These are phyloP conservation scores for Akabosia matsudoensis DNA, from an alignment of 1,140 invertebrate species.

Conservation along the genomic window DNA sequence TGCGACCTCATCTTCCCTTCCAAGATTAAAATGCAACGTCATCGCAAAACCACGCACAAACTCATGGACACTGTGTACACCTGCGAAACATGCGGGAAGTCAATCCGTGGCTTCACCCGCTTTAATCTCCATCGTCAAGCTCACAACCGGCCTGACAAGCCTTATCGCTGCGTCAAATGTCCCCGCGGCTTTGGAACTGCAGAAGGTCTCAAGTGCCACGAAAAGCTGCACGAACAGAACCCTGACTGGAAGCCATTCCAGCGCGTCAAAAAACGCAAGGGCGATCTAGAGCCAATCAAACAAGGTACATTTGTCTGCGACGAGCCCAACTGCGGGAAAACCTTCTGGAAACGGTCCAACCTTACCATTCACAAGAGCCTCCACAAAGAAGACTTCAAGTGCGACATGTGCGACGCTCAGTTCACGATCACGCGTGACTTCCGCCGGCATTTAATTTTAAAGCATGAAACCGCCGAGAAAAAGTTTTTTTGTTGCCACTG, in stretches of 20 bases:
- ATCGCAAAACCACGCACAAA: slow-evolving; percentile 3
- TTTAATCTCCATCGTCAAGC: neutral
- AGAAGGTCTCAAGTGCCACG: neutral
- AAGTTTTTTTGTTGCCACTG: neutral
- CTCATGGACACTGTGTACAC: neutral
- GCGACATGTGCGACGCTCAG: neutral
- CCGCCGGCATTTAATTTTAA: neutral
- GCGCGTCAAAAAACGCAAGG: neutral
- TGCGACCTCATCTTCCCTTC: neutral
- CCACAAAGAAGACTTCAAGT: neutral
- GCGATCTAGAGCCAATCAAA: too few relatives aligned
- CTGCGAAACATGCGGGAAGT: neutral
- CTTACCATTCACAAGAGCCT: neutral
- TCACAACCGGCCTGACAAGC: neutral
- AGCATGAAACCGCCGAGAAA: neutral
- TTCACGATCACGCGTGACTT: neutral
- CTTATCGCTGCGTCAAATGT: neutral
- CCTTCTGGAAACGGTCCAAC: neutral
- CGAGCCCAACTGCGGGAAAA: neutral
- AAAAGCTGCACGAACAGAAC: neutral
- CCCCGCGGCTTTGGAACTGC: neutral
- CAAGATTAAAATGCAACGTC: neutral
- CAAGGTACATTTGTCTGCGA: neutral
- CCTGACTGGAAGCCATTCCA: neutral
- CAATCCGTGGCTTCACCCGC: neutral